phyloP scores from a whole-genome alignment of 1,140 invertebrate genomes.

The Thalassaphorura encarpata region DNA sequence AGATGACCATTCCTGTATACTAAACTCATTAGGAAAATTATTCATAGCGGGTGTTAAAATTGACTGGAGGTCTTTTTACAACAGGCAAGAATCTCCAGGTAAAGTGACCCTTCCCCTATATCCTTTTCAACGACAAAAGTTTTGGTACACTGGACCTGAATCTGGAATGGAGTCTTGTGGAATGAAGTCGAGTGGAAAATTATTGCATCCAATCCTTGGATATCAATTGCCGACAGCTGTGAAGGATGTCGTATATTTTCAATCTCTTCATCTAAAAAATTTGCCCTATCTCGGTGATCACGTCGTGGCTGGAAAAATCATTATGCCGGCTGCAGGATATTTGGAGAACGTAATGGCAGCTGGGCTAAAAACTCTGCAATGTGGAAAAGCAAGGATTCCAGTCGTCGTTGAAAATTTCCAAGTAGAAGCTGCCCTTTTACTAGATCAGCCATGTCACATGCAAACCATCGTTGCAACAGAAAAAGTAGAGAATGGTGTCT shows the following conservation, averaged over 20 bases:
- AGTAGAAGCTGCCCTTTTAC: conserved; percentile 15
- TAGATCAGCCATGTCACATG: conserved; percentile 6
- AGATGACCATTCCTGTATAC: conserved; percentile 5
- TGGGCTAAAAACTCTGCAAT: neutral
- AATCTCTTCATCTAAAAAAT: neutral
- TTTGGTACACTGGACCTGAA: neutral
- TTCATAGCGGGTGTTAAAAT: conserved; percentile 2
- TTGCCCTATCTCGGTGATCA: conserved; percentile 11
- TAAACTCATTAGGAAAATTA: conserved; percentile 1
- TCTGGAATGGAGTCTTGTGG: neutral
- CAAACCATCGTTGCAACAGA: neutral
- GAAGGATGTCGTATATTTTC: neutral
- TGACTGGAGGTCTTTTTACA: conserved; percentile 1
- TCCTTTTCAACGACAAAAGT: conserved; percentile 2
- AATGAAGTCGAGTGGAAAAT: neutral
- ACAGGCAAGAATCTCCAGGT: too few species aligned
- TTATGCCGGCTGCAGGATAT: conserved; percentile 2
- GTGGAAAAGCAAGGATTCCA: neutral
- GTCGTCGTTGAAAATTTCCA: conserved; percentile 12
- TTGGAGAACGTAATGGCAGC: neutral
- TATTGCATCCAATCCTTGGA: conserved; percentile 2
- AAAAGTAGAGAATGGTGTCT: neutral
- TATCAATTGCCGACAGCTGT: neutral
- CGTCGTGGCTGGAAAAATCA: neutral
- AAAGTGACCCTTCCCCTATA: conserved; percentile 10